Evolutionary conservation across 2,113 vertebrate species (phyloP).

Genomic region (Erythrocercus mccallii): DNA sequence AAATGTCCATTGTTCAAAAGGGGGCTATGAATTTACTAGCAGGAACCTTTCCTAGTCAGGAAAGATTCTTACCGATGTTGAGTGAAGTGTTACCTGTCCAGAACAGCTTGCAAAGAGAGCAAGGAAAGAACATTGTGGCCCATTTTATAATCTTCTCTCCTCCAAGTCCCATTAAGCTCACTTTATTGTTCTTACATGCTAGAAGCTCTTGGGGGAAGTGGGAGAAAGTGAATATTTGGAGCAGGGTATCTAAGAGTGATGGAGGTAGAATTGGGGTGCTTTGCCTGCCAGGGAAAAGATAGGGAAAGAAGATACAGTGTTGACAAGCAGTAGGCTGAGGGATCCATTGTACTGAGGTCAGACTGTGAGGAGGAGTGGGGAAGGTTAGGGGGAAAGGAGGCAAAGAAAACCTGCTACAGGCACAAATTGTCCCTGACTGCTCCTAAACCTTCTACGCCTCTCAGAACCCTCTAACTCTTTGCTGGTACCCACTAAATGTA

Average conservation of each 20-base stretch:
- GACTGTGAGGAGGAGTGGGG: neutral
- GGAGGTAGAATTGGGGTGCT: neutral
- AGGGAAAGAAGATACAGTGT: neutral
- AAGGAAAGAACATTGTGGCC: neutral
- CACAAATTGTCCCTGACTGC: accelerated
- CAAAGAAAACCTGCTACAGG: neutral
- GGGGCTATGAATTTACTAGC: neutral
- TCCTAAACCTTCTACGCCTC: neutral
- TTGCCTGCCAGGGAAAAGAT: neutral
- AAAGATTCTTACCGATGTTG: neutral
- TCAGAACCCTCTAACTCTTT: neutral
- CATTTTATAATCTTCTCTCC: neutral
- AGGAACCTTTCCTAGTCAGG: neutral
- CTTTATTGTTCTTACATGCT: neutral
- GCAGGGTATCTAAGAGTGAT: neutral
- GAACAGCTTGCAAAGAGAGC: neutral
- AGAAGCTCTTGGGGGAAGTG: neutral
- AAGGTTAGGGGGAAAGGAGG: neutral
- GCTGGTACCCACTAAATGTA: neutral
- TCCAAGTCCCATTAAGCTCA: neutral
- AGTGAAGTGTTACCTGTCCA: neutral
- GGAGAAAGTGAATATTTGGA: neutral
- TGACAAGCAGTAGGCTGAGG: neutral
- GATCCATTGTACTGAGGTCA: accelerated
- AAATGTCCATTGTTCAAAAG: neutral